phyloP scores from a whole-genome alignment of 2,888 invertebrate genomes.

The Odontomyia ornata region DNA sequence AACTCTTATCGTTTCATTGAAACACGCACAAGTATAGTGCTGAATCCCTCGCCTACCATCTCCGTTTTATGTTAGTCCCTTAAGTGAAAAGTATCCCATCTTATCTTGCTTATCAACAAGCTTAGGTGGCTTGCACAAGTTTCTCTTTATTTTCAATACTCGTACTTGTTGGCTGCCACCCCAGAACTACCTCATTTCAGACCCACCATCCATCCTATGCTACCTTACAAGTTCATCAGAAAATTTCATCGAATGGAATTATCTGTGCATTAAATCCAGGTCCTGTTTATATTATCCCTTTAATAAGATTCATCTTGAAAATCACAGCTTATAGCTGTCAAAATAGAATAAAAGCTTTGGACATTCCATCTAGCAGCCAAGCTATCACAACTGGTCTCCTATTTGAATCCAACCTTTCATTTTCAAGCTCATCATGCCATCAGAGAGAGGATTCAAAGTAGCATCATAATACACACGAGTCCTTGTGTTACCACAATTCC shows the following conservation, averaged over 20 bases:
- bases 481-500: not conserved
- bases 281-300: conserved; percentile 40
- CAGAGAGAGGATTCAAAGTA: not conserved
- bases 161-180: no score
- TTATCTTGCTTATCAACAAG: not conserved
- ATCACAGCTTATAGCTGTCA: conserved; percentile 35
- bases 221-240: not conserved
- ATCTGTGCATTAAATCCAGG: conserved; percentile 1
- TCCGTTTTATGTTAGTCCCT: not conserved
- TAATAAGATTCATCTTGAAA: conserved; percentile 37
- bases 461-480: not conserved
- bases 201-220: not conserved
- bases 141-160: no score
- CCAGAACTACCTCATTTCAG: not conserved
- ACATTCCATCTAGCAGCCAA: not conserved
- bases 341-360: conserved; percentile 24
- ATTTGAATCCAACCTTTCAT: conserved; percentile 1
- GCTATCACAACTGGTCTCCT: not conserved
- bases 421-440: not conserved
- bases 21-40: not conserved
- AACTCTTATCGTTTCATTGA: not conserved
- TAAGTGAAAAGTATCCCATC: not conserved
- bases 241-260: not conserved
- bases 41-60: not conserved
- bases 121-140: not conserved